Base-by-base conservation (phyloP, 2,888 invertebrate genomes). In the Cactoblastis cactorum region DNA sequence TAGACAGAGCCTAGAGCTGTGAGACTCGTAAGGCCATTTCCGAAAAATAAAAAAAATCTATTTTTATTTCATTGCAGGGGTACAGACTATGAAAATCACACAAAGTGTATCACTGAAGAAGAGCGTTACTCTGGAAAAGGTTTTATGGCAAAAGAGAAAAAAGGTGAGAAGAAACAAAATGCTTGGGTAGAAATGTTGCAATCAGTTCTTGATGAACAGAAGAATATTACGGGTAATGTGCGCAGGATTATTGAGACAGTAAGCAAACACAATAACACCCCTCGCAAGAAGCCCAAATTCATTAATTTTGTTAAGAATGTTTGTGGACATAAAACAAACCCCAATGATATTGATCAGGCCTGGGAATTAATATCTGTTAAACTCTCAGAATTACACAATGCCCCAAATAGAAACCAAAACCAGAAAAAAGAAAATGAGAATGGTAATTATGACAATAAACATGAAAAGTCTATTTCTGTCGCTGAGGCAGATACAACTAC, bases 71-170 rank as follows among this genome's bases (percentile, higher is more conserved):
- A 15, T 91, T 90, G 65, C 77, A 95, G 95, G 65, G 95, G 93
- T 2, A 92, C 95, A 53, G 94, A 94, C 9, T 97, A 95, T 80
- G 92, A 91, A 38, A 83, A 85, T 0, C 97, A 97, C 74, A 94
- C 86, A n/a, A 95, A 96, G 83, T 98, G 97, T 80, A 91, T 97
- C 45, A 92, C 94, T 0, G 94, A 98, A 85, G 94, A 94, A 22
- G 94, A 97, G 77, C 94, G 97, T 62, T 98, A 98, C 74, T 94
- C 96, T 5, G 96, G 94, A 0, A 95, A 95, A 79, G 94, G 94
- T 37, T 95, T 93, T 71, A 91, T 92, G 17, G 90, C 93, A 3
- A 95, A 94, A 69, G 92, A 93, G 51, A 95, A 96, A 71, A 97
- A 96, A 80, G 97, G 97, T 5, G 96, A 95, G 71, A 92, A 91